phyloP scores from a whole-genome alignment of 2,888 invertebrate genomes.

The Meliscaeva auricollis region DNA sequence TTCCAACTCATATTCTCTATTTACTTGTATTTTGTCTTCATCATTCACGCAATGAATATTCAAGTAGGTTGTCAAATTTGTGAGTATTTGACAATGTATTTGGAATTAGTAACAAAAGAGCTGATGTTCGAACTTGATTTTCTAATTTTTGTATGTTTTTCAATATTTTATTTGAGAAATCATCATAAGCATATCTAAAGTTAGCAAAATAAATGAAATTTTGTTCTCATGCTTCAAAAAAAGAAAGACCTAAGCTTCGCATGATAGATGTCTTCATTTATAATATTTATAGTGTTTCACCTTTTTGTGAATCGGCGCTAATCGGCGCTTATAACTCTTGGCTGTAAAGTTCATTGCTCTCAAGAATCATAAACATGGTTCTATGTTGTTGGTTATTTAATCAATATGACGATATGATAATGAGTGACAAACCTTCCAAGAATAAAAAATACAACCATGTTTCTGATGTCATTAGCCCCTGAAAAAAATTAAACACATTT shows the following conservation, averaged over 20 bases:
- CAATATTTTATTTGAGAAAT: not conserved
- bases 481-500: not conserved
- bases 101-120: slow-evolving; percentile 29
- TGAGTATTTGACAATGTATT: no score
- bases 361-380: not conserved
- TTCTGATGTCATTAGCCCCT: slow-evolving; percentile 8
- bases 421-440: not conserved
- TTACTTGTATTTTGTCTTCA: no score
- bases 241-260: no score
- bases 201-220: no score
- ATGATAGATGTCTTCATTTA: not conserved
- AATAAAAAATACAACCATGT: not conserved
- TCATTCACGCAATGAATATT: no score
- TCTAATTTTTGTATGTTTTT: not conserved
- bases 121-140: not conserved
- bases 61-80: no score
- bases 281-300: not conserved
- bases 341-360: slow-evolving; percentile 12
- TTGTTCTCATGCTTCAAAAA: no score
- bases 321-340: not conserved
- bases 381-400: slow-evolving; percentile 3
- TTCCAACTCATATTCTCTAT: no score
- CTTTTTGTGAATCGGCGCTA: not conserved
- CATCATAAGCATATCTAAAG: no score
- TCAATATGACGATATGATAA: slow-evolving; percentile 26